Evolutionary conservation across 2,888 invertebrate species (phyloP).

Genomic region (Leptopilina drosophilae): DNA sequence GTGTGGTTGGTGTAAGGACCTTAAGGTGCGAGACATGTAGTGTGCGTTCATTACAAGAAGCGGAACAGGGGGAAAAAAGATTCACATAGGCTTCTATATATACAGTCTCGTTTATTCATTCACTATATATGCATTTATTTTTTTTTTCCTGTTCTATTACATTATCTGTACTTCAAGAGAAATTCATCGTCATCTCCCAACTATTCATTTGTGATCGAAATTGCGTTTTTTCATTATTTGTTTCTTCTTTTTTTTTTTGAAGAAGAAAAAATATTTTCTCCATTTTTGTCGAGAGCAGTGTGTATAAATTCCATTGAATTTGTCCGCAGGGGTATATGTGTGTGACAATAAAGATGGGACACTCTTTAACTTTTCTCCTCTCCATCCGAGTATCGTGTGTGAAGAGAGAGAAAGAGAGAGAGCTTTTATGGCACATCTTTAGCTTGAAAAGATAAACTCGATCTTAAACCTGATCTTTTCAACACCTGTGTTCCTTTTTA

Average conservation of each 20-base stretch:
- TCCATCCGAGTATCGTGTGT: background rate
- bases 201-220: conserved; percentile 9
- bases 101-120: conserved; percentile 12
- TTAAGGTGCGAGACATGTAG: conserved; percentile 35
- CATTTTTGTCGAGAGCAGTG: background rate
- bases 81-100: conserved; percentile 8
- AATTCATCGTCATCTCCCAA: background rate
- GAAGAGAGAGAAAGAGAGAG: background rate
- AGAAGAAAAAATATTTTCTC: background rate
- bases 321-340: background rate
- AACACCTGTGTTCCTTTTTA: conserved; percentile 14
- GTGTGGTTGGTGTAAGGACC: background rate
- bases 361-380: background rate
- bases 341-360: background rate
- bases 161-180: background rate
- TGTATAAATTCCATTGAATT: background rate
- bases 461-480: conserved; percentile 20
- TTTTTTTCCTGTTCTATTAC: background rate
- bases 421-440: conserved; percentile 2
- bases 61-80: conserved; percentile 7
- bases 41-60: conserved; percentile 38
- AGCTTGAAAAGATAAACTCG: conserved; percentile 17
- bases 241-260: background rate
- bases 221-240: background rate
- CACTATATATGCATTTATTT: background rate